A percentile compares a stretch with the other conserved stretches of the same genome.
phyloP scores from a whole-genome alignment of 1,140 invertebrate genomes.

The Caerostris extrusa region DNA sequence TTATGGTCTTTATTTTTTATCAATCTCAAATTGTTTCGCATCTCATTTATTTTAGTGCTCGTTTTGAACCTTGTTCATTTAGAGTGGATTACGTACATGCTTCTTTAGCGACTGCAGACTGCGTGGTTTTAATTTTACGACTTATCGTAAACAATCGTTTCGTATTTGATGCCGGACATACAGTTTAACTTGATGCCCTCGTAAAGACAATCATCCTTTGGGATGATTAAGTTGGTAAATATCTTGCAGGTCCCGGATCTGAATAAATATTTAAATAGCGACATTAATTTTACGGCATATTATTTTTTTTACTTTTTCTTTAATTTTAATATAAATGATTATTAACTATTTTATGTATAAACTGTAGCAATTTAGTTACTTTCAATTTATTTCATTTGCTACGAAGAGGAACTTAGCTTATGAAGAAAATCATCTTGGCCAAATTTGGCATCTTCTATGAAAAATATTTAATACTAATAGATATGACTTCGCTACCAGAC shows the following conservation, averaged over 20 bases:
- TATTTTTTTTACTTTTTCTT: neutral
- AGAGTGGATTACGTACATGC: neutral
- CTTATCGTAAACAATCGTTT: neutral
- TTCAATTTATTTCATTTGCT: too few relatives aligned
- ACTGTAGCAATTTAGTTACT: too few relatives aligned
- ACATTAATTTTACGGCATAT: neutral
- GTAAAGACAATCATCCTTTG: constrained; percentile 14
- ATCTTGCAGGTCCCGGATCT: constrained; percentile 9
- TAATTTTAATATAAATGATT: too few relatives aligned
- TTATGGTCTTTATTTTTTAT: neutral
- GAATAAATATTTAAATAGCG: neutral
- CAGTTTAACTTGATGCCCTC: neutral
- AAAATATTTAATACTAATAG: too few relatives aligned
- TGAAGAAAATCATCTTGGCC: too few relatives aligned
- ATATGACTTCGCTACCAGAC: too few relatives aligned
- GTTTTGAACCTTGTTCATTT: neutral
- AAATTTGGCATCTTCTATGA: too few relatives aligned
- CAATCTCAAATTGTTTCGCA: neutral
- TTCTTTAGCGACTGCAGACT: neutral
- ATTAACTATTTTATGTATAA: too few relatives aligned
- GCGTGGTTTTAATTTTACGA: constrained; percentile 1
- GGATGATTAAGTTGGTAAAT: neutral
- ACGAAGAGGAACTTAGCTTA: too few relatives aligned
- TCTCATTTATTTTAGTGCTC: neutral
- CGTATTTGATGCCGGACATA: neutral